Evolutionary conservation across 2,888 invertebrate genomes (phyloP).

Genomic region (Aquatica leii): DNA sequence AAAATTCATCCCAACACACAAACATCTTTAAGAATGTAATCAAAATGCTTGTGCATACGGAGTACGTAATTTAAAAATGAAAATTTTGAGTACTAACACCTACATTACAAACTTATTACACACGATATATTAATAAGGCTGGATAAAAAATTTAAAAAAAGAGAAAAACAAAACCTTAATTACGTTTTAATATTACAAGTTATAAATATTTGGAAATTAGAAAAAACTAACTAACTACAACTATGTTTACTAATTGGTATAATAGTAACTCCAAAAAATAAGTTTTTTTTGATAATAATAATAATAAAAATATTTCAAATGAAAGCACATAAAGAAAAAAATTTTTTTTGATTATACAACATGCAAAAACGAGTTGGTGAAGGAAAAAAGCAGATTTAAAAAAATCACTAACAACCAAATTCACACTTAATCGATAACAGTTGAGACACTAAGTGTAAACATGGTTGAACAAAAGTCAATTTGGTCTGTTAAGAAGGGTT

Average conservation of each 20-base stretch:
- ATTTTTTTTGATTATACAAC: not conserved
- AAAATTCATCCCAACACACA: conserved; percentile 13
- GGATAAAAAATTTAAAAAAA: conserved; percentile 4
- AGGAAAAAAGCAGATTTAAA: conserved; percentile 3
- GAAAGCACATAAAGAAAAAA: not conserved
- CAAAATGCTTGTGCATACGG: not conserved
- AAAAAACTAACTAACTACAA: not conserved
- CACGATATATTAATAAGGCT: conserved; percentile 7
- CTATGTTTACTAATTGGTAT: not conserved
- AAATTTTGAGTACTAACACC: not conserved
- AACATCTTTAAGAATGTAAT: conserved; percentile 1
- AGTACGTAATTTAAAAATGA: not conserved
- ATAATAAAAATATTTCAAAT: not conserved
- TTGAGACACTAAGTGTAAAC: conserved; percentile 26
- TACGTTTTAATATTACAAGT: not conserved
- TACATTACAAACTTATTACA: not conserved
- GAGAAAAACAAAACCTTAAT: too few relatives aligned
- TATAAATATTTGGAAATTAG: not conserved
- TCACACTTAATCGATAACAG: conserved; percentile 14
- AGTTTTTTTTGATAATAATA: too few relatives aligned
- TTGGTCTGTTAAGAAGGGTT: conserved; percentile 43
- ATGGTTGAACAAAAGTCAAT: conserved; percentile 20
- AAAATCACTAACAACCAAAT: conserved; percentile 21
- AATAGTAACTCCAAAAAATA: not conserved
- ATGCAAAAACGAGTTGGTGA: not conserved